Evolutionary conservation across 2,797 vertebrate genomes (phyloP).

Genomic region (Enteromius viviparus): DNA sequence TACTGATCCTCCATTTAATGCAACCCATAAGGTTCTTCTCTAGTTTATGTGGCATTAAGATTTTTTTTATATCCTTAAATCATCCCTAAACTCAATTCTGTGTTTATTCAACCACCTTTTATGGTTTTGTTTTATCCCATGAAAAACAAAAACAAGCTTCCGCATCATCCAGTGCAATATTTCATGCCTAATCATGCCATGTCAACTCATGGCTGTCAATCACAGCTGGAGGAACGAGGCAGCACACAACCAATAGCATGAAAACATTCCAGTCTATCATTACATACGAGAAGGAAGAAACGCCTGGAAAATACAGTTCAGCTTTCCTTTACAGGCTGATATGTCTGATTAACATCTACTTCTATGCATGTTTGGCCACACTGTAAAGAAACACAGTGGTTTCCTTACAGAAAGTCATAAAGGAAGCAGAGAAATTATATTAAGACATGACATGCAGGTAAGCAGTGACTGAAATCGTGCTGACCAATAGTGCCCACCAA

Average conservation of each 20-base stretch:
- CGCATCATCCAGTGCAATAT: neutral
- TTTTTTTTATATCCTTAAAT: neutral
- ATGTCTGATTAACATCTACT: neutral
- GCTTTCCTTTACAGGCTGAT: conserved; percentile 7
- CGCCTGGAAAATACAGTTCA: neutral
- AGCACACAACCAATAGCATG: neutral
- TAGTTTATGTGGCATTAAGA: conserved; percentile 12
- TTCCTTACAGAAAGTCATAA: neutral
- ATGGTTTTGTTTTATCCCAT: neutral
- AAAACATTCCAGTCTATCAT: conserved; percentile 4
- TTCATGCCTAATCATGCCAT: neutral
- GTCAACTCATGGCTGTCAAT: neutral
- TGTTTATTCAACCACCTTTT: neutral
- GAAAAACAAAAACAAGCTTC: neutral
- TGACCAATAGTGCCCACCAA: neutral
- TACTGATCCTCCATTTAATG: conserved; percentile 16
- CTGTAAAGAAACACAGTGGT: too few species aligned
- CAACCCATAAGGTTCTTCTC: neutral
- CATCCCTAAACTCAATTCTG: neutral
- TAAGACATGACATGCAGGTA: neutral
- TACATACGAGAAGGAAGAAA: neutral
- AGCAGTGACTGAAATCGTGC: neutral
- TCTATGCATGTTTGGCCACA: neutral
- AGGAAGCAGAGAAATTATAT: neutral
- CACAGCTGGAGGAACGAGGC: neutral